These are phyloP conservation scores for Eupithecia insigniata DNA, from an alignment of 2,888 invertebrate genomes.

Conservation along the genomic window DNA sequence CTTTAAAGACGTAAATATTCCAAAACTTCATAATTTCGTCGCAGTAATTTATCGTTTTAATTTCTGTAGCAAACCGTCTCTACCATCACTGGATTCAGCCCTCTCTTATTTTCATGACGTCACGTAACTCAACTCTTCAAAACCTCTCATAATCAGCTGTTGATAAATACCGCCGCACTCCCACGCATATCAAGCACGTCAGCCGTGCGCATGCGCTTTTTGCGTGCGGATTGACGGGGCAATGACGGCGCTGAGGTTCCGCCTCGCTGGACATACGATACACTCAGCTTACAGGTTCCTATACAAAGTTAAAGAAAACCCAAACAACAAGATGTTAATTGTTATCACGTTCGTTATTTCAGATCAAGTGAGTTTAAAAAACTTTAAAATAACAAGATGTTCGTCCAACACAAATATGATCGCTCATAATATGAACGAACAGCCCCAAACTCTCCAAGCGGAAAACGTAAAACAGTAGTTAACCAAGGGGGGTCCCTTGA, in stretches of 20 bases:
- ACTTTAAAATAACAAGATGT: no score
- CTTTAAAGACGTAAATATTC: background rate
- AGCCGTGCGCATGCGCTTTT: constrained; percentile 30
- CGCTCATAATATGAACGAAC: no score
- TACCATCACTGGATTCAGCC: background rate
- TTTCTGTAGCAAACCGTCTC: no score
- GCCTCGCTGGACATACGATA: constrained; percentile 22
- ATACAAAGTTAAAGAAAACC: background rate
- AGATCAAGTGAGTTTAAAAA: no score
- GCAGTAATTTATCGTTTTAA: no score
- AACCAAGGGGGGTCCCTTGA: no score
- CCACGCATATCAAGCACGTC: constrained; percentile 30
- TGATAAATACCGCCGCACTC: constrained; percentile 28
- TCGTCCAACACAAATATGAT: background rate
- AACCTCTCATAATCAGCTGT: background rate
- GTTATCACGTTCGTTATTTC: no score
- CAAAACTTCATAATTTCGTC: background rate
- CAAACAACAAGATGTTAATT: background rate
- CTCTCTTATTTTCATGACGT: background rate
- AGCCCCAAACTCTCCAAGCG: no score
- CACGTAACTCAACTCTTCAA: background rate
- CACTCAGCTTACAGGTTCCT: constrained; percentile 15
- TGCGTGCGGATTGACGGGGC: constrained; percentile 30
- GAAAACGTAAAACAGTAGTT: no score
- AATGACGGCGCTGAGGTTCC: constrained; percentile 30